Conservation (phyloP, 2,113 vertebrate genomes). For the Passerina amoena region DNA sequence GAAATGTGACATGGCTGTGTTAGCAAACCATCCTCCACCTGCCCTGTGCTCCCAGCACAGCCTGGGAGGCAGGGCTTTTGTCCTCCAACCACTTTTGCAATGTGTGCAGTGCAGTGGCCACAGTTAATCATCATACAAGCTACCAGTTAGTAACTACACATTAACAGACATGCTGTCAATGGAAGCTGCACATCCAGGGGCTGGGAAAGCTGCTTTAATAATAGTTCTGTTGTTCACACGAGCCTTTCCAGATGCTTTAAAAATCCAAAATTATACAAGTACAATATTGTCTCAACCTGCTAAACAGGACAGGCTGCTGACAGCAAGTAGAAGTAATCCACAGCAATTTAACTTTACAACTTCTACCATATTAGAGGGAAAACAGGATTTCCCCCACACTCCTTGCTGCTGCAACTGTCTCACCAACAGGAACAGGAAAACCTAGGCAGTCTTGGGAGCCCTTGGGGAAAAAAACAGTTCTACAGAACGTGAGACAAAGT, state of each 20-base stretch:
- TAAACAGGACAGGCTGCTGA: not conserved
- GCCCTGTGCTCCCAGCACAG: not conserved
- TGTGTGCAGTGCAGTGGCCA: not conserved
- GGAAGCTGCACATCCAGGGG: not conserved
- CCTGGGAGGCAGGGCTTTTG: not conserved
- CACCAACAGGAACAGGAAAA: not conserved
- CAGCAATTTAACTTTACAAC: not conserved
- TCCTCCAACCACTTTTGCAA: not conserved
- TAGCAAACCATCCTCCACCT: not conserved
- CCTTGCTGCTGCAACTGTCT: not conserved
- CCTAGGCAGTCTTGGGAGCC: not conserved
- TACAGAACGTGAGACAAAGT: not conserved
- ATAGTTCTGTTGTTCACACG: not conserved
- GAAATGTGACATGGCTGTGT: not conserved
- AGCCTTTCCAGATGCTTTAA: not conserved
- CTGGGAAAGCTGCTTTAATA: slow-evolving; percentile 12
- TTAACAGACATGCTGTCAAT: not conserved
- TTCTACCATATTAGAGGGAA: not conserved
- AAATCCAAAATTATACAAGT: not conserved
- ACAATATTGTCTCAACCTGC: not conserved
- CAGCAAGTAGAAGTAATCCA: not conserved
- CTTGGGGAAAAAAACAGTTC: not conserved
- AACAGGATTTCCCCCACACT: not conserved
- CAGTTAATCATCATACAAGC: slow-evolving; percentile 25
- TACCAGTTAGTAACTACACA: not conserved